These are phyloP conservation scores for Ciconia nigra DNA, from an alignment of 2,797 vertebrate species.

Conservation along the genomic window DNA sequence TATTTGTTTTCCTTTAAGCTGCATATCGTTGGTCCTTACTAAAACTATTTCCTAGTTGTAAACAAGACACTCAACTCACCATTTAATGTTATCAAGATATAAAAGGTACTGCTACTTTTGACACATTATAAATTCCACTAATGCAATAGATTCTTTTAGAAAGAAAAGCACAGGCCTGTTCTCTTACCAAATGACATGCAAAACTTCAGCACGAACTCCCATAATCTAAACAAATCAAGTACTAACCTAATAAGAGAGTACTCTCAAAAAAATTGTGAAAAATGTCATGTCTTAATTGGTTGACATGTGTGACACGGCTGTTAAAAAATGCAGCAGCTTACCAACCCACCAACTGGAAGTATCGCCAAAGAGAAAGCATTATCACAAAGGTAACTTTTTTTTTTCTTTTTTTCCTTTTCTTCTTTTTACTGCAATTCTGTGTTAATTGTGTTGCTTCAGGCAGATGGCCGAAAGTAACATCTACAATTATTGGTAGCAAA, in stretches of 20 bases:
- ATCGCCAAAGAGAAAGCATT: neutral
- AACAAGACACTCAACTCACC: neutral
- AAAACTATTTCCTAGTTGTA: neutral
- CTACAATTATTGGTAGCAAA: neutral
- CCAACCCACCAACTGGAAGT: neutral
- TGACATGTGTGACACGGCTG: neutral
- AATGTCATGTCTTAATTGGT: neutral
- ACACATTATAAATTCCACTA: neutral
- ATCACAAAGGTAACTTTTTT: neutral
- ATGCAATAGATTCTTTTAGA: neutral
- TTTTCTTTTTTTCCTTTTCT: neutral
- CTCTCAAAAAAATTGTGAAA: neutral
- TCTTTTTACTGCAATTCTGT: neutral
- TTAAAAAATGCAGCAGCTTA: neutral
- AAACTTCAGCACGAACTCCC: neutral
- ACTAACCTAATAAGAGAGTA: neutral
- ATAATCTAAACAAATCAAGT: neutral
- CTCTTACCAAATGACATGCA: neutral
- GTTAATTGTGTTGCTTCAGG: neutral
- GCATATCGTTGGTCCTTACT: neutral
- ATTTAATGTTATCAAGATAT: neutral
- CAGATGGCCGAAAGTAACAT: neutral
- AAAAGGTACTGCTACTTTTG: neutral
- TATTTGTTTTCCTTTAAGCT: neutral
- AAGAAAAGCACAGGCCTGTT: neutral